Percentiles rank a stretch among this genome's conserved stretches.
These are phyloP conservation scores for Ursus arctos DNA, from an alignment of 2,113 vertebrate species.

Conservation along the genomic window DNA sequence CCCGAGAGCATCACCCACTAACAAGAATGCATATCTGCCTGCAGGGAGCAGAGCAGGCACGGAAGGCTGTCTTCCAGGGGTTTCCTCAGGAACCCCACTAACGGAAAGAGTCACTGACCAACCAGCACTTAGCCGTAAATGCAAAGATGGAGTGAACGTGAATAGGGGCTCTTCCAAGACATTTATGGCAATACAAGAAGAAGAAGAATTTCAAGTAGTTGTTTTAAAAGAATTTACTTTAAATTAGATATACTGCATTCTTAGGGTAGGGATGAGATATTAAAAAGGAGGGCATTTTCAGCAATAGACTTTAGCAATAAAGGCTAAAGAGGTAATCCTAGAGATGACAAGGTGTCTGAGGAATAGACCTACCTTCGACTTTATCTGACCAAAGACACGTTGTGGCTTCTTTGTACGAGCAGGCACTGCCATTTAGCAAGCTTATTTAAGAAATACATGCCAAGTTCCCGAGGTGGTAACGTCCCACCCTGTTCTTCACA, in stretches of 20 bases:
- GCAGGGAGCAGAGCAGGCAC: accelerated
- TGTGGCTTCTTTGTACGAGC: background rate
- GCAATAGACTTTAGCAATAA: background rate
- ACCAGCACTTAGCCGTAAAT: accelerated
- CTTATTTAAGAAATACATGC: accelerated
- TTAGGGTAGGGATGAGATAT: background rate
- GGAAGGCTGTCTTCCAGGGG: background rate
- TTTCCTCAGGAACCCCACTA: background rate
- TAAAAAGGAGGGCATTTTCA: background rate
- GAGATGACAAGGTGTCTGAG: background rate
- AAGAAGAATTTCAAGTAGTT: background rate
- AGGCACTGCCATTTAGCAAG: background rate
- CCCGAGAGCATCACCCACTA: background rate
- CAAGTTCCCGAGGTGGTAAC: background rate
- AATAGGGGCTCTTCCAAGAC: background rate
- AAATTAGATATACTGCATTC: background rate
- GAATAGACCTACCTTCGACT: accelerated
- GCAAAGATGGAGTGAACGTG: background rate
- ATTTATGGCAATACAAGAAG: background rate
- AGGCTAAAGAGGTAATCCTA: background rate
- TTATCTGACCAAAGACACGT: background rate
- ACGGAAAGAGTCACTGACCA: background rate
- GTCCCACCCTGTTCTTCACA: no score
- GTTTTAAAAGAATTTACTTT: background rate
- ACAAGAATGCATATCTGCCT: background rate